Percentiles rank a stretch among this genome's conserved stretches.
phyloP scores from a whole-genome alignment of 2,797 vertebrate species.

The Anguilla anguilla region DNA sequence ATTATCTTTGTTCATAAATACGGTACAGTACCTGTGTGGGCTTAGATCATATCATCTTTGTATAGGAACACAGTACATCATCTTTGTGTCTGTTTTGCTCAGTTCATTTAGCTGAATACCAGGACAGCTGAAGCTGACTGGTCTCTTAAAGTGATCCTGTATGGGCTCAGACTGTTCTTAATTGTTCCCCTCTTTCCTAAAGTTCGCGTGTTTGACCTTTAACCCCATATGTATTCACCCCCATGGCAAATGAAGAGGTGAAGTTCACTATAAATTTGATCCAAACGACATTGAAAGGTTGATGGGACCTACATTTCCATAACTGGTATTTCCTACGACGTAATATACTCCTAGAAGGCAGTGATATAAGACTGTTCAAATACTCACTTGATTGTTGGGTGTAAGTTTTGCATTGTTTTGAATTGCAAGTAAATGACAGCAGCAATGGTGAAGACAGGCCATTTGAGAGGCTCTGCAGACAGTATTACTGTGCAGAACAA shows the following conservation, averaged over 20 bases:
- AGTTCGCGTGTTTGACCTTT: background rate
- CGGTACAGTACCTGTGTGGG: background rate
- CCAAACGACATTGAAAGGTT: background rate
- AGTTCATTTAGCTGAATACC: background rate
- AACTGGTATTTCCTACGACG: background rate
- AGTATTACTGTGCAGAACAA: background rate
- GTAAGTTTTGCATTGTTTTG: background rate
- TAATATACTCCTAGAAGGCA: background rate
- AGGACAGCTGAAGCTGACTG: background rate
- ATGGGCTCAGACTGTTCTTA: background rate
- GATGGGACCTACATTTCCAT: background rate
- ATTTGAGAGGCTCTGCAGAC: background rate
- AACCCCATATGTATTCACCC: background rate
- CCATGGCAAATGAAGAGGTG: background rate
- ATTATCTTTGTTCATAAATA: background rate
- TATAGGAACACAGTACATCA: background rate
- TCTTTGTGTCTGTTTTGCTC: background rate
- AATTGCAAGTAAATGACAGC: background rate
- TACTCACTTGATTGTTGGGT: background rate
- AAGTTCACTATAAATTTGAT: background rate
- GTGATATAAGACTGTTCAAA: background rate
- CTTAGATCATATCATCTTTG: background rate
- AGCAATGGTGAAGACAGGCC: background rate
- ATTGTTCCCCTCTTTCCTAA: background rate
- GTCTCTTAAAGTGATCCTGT: background rate